Base-by-base conservation (phyloP, 1,140 invertebrate species). In the Onthophagus taurus region DNA sequence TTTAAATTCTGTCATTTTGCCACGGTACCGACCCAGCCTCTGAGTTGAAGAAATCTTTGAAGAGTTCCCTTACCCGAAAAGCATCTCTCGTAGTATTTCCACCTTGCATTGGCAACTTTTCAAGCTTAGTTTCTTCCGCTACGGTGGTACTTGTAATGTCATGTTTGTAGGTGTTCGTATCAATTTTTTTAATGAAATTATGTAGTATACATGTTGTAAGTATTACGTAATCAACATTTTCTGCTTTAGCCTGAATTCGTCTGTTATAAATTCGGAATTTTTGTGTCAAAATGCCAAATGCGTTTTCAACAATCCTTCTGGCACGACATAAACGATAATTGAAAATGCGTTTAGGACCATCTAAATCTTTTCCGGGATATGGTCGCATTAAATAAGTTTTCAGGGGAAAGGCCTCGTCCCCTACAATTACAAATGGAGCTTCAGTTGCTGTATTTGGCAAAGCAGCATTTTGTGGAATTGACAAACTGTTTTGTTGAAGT, bases 281-380 rank as follows among this genome's bases (percentile, higher is more conserved):
- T 21, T 34, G 9, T 8, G 17, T 21, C 14, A 58, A 13, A 24
- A 58, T 55, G 2, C 50, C 57, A 50, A 58, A 58, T 7, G 54
- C 26, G 55, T 63, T 64, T 57, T 67, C 60, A 30, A 64, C 50
- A 24, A 49, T 47, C 30, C 57, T 48, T 41, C 65, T 46, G 19
- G 61, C 60, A 30, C 65, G 46, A 38, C 57, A 57, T 9, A 63
- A 45, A 14, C 66, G 43, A 47, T 67, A 66, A 45, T 67, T 65
- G 43, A 55, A 64, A 21, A 63, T 53, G 35, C 49, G 33, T 50
- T 67, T 51, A 11, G 47, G 34, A 11, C 13, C 3, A 14, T 33
- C n/a, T 8, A 12, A 8, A 16, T 2, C 31, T 8, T 33, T 33
- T 14, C 8, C 31, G 8, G 31, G 31, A 33, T 33, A 33, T 33